Base-by-base conservation (phyloP, 2,888 invertebrate species). In the Drosophila melanosoma region DNA sequence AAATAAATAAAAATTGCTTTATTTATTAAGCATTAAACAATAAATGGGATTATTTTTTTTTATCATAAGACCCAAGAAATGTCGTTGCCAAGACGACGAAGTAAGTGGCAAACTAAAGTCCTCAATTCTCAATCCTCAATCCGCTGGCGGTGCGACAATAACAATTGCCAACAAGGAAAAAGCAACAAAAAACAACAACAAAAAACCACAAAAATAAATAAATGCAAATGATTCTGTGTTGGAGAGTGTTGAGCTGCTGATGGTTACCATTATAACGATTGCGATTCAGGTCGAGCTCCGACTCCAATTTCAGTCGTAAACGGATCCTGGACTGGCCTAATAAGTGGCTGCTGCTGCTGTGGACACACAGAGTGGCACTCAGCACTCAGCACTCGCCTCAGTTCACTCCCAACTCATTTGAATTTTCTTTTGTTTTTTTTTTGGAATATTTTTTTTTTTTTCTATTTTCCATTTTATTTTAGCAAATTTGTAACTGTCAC, bases 21-120 rank as follows among this genome's bases (percentile, higher is more conserved):
- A 89, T 87, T 90, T 90, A 87, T 90, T 86, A 83, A 86, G 89
- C 89, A 90, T 87, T 87, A 87, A 90, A 87, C 88, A 87, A 87
- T 89, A 89, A 89, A 87, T 86, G 87, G 89, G 74, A 88, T 86
- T 87, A 90, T 86, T 82, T 85, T 29, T 29, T 29, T 79, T 78
- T 81, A 86, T 78, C 82, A 79, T 64, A 73, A 64, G 56, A 65
- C 57, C 72, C 79, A 65, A 57, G 54, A 51, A 69, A 67, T 70
- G 68, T 68, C 57, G 69, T 20, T 35, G 32, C 48, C 10, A 48
- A 17, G 3, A 6, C 20, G 38, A 74, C 38, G 35, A 49, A 53
- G 54, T 20, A 32, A 23, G 35, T 29, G n/a, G 66, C 32, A 57
- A 53, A 58, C 56, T 61, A 38, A 53, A 54, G 42, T 60, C 48